These are phyloP conservation scores for Melanotaenia trifasciata DNA, from an alignment of 2,797 vertebrate species.

Conservation along the genomic window DNA sequence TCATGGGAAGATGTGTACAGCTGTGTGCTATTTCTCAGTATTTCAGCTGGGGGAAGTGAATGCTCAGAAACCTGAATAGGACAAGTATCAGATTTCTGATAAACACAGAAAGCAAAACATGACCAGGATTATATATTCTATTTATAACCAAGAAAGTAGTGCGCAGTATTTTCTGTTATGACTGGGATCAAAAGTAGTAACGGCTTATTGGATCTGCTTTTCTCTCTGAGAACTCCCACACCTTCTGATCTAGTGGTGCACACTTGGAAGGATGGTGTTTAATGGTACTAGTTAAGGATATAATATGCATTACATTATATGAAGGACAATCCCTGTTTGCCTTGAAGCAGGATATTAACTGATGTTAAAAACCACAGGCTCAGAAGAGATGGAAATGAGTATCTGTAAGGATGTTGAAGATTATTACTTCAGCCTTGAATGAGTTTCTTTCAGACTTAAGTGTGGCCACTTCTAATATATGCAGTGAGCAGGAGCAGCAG, in stretches of 20 bases:
- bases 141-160: background rate
- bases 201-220: background rate
- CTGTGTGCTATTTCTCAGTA: background rate
- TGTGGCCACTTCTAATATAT: conserved; percentile 3
- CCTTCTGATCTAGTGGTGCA: background rate
- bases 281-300: background rate
- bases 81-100: background rate
- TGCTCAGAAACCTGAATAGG: background rate
- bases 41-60: background rate
- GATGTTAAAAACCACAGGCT: conserved; percentile 3
- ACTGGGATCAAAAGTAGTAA: background rate
- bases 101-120: background rate
- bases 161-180: background rate
- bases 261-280: background rate
- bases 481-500: background rate
- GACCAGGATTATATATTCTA: background rate
- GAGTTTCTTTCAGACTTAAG: conserved; percentile 18
- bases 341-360: background rate
- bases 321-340: background rate
- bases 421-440: conserved; percentile 1
- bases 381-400: conserved; percentile 4
- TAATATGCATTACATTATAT: background rate
- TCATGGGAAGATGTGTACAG: background rate
- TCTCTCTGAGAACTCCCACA: background rate
- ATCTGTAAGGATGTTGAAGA: conserved; percentile 13